Percentiles rank a stretch among this genome's conserved stretches.
These are phyloP conservation scores for Pangasius mekongensis DNA, from an alignment of 2,797 vertebrate genomes.

Conservation along the genomic window DNA sequence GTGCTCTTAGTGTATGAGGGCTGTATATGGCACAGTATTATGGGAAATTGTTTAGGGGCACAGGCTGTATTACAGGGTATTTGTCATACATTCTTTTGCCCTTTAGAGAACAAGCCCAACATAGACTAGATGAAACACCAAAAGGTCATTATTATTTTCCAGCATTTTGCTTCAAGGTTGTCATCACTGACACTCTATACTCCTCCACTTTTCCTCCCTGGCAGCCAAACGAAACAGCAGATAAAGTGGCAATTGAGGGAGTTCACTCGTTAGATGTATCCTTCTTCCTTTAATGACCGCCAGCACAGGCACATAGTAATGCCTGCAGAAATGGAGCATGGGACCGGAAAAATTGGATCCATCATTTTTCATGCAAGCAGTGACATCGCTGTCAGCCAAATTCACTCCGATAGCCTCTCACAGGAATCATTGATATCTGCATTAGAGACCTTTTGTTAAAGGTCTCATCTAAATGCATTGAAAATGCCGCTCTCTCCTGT, in stretches of 20 bases:
- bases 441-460: constrained; percentile 84
- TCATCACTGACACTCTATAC: constrained; percentile 67
- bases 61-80: constrained; percentile 58
- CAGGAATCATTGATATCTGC: constrained; percentile 83
- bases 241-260: constrained; percentile 75
- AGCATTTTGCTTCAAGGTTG: constrained; percentile 57
- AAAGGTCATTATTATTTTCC: constrained; percentile 72
- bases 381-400: constrained; percentile 82
- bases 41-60: constrained; percentile 2
- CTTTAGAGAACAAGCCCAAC: constrained; percentile 63
- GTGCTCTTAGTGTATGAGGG: constrained; percentile 16
- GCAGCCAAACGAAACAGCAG: constrained; percentile 69
- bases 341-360: constrained; percentile 80
- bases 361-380: constrained; percentile 82
- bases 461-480: constrained; percentile 88
- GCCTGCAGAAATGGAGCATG: constrained; percentile 55
- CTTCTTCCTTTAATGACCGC: constrained; percentile 71
- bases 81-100: constrained; percentile 66
- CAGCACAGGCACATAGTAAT: constrained; percentile 40
- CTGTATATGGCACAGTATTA: constrained; percentile 32
- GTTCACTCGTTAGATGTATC: constrained; percentile 68
- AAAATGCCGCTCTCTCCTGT: constrained; percentile 74
- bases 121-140: constrained; percentile 70
- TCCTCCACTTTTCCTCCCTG: constrained; percentile 57
- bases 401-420: constrained; percentile 76